These are phyloP conservation scores for Ceriagrion tenellum DNA, from an alignment of 2,888 invertebrate genomes.

Conservation along the genomic window DNA sequence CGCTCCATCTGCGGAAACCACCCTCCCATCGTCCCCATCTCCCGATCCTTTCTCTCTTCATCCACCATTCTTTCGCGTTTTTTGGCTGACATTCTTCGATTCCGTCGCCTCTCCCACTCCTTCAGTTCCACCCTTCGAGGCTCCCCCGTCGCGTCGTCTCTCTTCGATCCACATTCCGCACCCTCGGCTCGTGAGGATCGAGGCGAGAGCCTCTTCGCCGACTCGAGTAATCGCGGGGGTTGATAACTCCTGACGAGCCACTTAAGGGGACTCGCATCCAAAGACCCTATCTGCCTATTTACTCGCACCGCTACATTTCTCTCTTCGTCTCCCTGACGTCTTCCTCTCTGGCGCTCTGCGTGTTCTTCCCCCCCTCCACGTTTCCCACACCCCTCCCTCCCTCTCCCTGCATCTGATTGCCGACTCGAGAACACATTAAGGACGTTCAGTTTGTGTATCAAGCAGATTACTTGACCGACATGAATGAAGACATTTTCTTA, in stretches of 20 bases:
- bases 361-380: not conserved
- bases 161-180: not conserved
- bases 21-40: not conserved
- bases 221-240: not conserved
- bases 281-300: not conserved
- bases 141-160: no score
- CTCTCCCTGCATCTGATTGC: not conserved
- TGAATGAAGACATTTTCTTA: not conserved
- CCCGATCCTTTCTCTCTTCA: not conserved
- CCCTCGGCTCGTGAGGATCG: not conserved
- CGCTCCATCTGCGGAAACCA: no score
- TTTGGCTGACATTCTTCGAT: not conserved
- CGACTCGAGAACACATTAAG: not conserved
- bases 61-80: no score
- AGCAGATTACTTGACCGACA: not conserved
- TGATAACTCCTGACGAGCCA: conserved; percentile 8
- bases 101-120: not conserved
- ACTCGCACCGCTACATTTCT: not conserved
- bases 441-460: not conserved
- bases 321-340: not conserved
- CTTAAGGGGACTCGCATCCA: not conserved
- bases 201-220: not conserved
- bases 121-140: no score
- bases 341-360: not conserved
- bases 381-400: not conserved